Evolutionary conservation across 2,113 vertebrate species (phyloP), one percentile per base, ranked within the genome.

Genomic region (Scomber japonicus): DNA sequence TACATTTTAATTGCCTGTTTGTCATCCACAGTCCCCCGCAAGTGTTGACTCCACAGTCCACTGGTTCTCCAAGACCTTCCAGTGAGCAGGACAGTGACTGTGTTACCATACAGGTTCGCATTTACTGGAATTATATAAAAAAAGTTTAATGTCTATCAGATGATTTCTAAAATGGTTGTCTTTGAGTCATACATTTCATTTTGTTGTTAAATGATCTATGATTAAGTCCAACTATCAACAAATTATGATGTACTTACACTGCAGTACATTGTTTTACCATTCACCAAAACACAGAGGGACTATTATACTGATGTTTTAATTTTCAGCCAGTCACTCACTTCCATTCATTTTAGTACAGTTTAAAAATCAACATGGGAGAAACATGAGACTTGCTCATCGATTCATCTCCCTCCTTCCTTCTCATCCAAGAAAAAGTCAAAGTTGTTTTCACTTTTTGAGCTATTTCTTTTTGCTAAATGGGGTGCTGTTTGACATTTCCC

Each of bases 1-100:
- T 44, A 44, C 2, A 44, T 35, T 78, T 5, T 67, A 54, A 49
- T 40, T 46, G 13, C 66, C 19, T 56, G 44, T 44, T 63, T 70
- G n/a, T 69, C 59, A 44, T 86, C 67, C 63, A 3, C 82, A 95
- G 94, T 90, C 91, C 93, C 83, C 82, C 91, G 1, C 92, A 90
- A 75, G 82, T 73, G 11, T 27, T 50, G 63, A 92, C 90, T 14
- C 93, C 94, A 17, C 85, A 69, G 78, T 88, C 87, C 19, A 69
- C 76, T 27, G 82, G 63, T 55, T 93, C 93, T 54, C 91, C 90
- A 1, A 83, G 82, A 78, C 53, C 91, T 44, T 50, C 27, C 7
- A 95, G 92, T 76, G 93, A 95, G 50, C 87, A 90, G 11, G 92
- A 93, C 87, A 93, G 92, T 17, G 93, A 95, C 70, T 93, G 91